Evolutionary conservation across 2,797 vertebrate genomes (phyloP).

Genomic region (Malurus leucopterus): DNA sequence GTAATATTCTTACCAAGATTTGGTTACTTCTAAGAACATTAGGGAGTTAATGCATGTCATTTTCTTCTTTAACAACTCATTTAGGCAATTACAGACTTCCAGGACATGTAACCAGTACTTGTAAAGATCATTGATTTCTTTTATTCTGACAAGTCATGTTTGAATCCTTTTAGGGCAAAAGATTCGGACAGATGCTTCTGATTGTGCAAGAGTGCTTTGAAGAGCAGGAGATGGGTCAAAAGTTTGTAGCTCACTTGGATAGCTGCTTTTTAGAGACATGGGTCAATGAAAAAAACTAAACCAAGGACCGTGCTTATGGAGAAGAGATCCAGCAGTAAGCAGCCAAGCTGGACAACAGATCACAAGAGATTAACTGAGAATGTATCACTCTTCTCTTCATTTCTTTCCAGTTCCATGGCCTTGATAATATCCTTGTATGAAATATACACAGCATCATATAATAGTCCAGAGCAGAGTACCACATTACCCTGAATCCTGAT

Average conservation of each 20-base stretch:
- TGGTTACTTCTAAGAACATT: neutral
- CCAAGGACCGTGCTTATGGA: rapidly evolving
- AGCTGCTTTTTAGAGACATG: rapidly evolving
- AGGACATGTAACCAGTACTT: neutral
- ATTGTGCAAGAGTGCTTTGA: neutral
- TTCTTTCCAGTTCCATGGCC: rapidly evolving
- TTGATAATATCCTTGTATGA: neutral
- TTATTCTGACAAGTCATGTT: neutral
- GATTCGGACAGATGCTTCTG: neutral
- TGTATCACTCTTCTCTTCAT: neutral
- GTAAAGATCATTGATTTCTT: neutral
- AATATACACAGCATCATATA: neutral
- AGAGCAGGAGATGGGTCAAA: neutral
- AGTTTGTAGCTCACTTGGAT: neutral
- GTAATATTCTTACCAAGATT: neutral
- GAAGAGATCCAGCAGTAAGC: neutral
- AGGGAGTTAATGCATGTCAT: rapidly evolving
- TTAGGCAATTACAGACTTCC: neutral
- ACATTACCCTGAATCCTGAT: neutral
- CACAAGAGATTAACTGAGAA: neutral
- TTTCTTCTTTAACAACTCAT: neutral
- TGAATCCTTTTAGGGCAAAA: neutral
- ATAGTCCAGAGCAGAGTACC: neutral
- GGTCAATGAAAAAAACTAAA: neutral
- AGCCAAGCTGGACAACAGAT: neutral